Conservation (phyloP, 2,797 vertebrate species). For the Acanthornis magna region DNA sequence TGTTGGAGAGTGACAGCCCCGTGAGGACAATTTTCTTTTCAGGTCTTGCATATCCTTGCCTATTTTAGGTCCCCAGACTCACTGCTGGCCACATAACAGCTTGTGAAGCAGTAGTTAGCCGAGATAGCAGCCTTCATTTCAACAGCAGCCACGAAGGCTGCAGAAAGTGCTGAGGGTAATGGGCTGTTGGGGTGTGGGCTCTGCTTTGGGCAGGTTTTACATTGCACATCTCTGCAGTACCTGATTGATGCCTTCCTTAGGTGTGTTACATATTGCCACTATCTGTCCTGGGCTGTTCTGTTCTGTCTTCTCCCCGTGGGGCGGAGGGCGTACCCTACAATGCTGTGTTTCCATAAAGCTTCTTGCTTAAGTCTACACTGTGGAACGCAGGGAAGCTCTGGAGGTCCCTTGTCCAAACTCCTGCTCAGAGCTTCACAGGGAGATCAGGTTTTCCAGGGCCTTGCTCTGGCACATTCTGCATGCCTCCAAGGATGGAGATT, state of each 20-base stretch:
- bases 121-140: neutral
- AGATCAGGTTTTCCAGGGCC: neutral
- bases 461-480: constrained; percentile 5
- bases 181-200: neutral
- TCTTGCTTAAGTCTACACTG: neutral
- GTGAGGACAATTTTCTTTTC: constrained; percentile 5
- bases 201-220: neutral
- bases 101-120: neutral
- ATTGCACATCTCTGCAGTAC: neutral
- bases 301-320: neutral
- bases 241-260: neutral
- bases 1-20: constrained; percentile 15
- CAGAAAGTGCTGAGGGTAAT: neutral
- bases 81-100: neutral
- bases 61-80: neutral
- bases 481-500: constrained; percentile 21
- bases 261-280: neutral
- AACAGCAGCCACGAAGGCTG: neutral
- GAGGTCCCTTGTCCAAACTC: neutral
- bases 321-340: neutral
- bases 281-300: neutral
- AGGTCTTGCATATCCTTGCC: neutral
- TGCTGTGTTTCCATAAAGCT: neutral
- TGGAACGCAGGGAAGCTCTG: neutral
- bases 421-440: neutral